Percentiles rank a stretch among this genome's conserved stretches.
phyloP scores from a whole-genome alignment of 2,113 vertebrate genomes.

The Mungos mungo region DNA sequence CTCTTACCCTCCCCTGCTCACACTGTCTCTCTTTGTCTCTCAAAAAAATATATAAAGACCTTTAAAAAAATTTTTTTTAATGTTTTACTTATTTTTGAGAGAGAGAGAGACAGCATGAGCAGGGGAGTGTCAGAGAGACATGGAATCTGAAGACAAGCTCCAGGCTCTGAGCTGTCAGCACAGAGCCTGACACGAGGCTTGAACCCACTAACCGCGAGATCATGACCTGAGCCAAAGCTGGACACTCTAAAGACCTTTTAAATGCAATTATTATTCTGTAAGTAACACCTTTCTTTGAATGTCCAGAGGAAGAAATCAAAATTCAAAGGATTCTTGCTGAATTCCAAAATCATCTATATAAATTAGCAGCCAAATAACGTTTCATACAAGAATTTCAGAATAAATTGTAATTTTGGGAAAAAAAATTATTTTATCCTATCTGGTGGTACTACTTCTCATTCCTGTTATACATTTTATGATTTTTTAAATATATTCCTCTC shows the following conservation, averaged over 20 bases:
- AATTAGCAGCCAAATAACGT: neutral
- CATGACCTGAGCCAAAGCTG: no score
- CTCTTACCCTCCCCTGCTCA: no score
- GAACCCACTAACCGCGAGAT: no score
- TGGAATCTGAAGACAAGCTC: no score
- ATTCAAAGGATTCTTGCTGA: neutral
- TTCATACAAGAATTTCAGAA: neutral
- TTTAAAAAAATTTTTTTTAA: no score
- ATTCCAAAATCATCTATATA: neutral
- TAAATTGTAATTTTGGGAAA: slow-evolving; percentile 9
- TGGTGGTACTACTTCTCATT: neutral
- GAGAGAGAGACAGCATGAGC: no score
- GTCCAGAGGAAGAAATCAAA: neutral
- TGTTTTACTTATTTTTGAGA: no score
- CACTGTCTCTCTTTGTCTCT: no score
- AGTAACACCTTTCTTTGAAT: neutral
- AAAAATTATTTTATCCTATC: neutral
- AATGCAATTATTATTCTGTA: neutral
- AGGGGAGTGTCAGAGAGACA: no score
- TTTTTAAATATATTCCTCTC: neutral
- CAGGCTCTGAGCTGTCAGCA: no score
- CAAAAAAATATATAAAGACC: no score
- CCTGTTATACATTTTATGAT: neutral
- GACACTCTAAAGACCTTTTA: neutral
- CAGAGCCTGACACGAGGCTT: neutral